These are phyloP conservation scores for Myiotriccus ornatus DNA, from an alignment of 2,797 vertebrate species.

Conservation along the genomic window DNA sequence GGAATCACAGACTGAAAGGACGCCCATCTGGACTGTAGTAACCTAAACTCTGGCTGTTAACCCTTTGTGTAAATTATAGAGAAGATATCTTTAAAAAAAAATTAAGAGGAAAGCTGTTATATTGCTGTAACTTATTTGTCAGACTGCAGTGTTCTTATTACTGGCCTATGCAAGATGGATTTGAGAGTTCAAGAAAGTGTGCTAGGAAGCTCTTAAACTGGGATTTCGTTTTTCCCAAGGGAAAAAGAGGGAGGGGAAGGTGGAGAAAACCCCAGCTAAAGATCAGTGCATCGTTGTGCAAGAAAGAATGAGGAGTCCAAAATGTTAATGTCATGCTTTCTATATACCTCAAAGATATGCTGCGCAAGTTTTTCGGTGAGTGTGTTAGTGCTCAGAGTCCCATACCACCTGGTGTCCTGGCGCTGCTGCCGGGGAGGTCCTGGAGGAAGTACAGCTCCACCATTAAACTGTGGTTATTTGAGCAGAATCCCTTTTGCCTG, in stretches of 20 bases:
- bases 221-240: slow-evolving; percentile 10
- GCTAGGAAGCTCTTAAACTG: slow-evolving; percentile 46
- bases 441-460: neutral
- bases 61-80: slow-evolving; percentile 68
- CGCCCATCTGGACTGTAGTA: slow-evolving; percentile 48
- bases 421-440: neutral
- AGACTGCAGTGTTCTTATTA: slow-evolving; percentile 72
- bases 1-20: slow-evolving; percentile 62
- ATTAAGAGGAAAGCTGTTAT: slow-evolving; percentile 64
- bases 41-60: slow-evolving; percentile 50
- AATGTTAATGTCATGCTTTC: slow-evolving; percentile 51
- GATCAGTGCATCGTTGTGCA: neutral
- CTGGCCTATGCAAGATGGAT: slow-evolving; percentile 68
- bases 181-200: slow-evolving; percentile 33
- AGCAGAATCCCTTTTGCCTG: slow-evolving; percentile 44
- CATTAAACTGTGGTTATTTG: slow-evolving; percentile 26
- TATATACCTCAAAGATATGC: slow-evolving; percentile 75
- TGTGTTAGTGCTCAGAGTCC: neutral
- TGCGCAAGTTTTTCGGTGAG: slow-evolving; percentile 17
- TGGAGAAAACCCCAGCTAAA: neutral
- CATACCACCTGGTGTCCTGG: neutral
- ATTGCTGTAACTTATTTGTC: slow-evolving; percentile 75
- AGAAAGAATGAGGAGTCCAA: slow-evolving; percentile 32
- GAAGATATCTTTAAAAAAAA: slow-evolving; percentile 67
- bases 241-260: neutral